Evolutionary conservation across 2,113 vertebrate species (phyloP).

Genomic region (Promerops cafer): DNA sequence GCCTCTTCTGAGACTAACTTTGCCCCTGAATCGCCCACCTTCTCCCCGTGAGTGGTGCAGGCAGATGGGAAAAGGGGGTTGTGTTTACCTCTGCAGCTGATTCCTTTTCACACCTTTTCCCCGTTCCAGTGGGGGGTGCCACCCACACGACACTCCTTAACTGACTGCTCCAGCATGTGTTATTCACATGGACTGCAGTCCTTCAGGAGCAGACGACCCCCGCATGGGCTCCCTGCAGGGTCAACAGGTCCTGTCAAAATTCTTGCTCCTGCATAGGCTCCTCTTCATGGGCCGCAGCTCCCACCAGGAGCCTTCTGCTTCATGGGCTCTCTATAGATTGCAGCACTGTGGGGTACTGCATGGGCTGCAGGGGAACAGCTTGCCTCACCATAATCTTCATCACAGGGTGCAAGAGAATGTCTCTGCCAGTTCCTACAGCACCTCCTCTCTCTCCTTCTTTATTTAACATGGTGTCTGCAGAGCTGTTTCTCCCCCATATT

Average conservation of each 20-base stretch:
- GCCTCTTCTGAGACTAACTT: neutral
- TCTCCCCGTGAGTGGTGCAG: accelerated
- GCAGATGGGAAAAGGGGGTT: neutral
- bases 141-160: neutral
- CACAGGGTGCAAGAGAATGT: neutral
- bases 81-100: neutral
- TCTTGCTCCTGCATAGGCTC: neutral
- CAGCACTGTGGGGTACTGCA: neutral
- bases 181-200: neutral
- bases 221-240: neutral
- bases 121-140: neutral
- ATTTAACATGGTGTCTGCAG: neutral
- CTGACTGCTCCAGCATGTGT: accelerated
- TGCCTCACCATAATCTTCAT: neutral
- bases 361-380: neutral
- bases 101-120: neutral
- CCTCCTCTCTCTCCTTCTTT: neutral
- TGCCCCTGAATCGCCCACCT: accelerated
- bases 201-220: neutral
- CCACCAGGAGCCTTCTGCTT: neutral
- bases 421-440: accelerated
- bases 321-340: neutral
- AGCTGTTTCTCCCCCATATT: neutral
- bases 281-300: neutral
- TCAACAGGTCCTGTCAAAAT: neutral